phyloP scores from a whole-genome alignment of 1,140 invertebrate genomes.

The Cydia fagiglandana region DNA sequence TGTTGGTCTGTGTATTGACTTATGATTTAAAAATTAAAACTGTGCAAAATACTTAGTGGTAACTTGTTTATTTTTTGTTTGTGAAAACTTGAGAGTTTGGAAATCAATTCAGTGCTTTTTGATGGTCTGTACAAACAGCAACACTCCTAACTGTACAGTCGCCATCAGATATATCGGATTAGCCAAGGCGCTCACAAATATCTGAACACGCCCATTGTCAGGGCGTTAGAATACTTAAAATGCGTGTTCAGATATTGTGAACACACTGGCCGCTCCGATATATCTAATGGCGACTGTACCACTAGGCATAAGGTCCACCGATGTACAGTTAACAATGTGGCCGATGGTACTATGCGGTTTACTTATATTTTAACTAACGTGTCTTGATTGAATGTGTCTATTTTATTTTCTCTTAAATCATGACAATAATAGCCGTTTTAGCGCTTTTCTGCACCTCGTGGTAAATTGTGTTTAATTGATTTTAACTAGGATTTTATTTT shows the following conservation, averaged over 20 bases:
- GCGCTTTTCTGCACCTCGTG: neutral
- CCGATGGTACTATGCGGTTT: neutral
- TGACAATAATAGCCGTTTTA: constrained; percentile 6
- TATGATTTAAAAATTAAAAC: neutral
- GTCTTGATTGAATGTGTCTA: neutral
- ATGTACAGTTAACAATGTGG: too few relatives aligned
- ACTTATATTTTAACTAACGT: neutral
- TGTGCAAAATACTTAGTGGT: neutral
- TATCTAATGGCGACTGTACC: too few relatives aligned
- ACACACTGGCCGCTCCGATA: too few relatives aligned
- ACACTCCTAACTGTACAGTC: too few relatives aligned
- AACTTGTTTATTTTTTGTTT: neutral
- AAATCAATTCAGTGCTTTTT: neutral
- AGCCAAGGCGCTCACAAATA: too few relatives aligned
- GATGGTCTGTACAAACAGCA: too few relatives aligned
- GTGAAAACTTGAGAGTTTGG: too few relatives aligned
- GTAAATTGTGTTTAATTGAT: neutral
- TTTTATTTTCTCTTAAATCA: constrained; percentile 12
- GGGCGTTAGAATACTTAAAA: too few relatives aligned
- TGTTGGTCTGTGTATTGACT: neutral
- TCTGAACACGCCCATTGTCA: too few relatives aligned
- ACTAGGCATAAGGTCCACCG: too few relatives aligned
- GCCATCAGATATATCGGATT: too few relatives aligned
- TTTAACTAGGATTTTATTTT: neutral
- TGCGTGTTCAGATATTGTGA: too few relatives aligned